Evolutionary conservation across 2,797 vertebrate species (phyloP).

Genomic region (Phoxinus dragarum): DNA sequence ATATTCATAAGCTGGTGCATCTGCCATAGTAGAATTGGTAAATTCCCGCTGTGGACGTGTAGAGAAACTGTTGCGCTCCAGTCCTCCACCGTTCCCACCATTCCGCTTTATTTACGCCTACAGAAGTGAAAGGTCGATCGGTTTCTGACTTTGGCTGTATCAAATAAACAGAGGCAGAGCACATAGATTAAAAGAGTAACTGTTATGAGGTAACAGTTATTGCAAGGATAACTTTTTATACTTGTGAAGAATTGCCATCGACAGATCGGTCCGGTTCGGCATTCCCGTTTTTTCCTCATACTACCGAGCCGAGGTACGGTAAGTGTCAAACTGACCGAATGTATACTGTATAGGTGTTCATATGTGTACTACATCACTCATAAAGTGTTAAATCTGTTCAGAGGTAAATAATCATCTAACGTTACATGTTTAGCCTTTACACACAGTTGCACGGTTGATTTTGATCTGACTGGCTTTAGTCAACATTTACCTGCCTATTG

Average conservation of each 20-base stretch:
- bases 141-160: conserved; percentile 10
- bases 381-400: neutral
- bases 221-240: conserved; percentile 3
- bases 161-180: neutral
- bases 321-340: neutral
- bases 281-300: neutral
- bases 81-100: conserved; percentile 58
- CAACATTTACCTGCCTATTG: neutral
- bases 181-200: neutral
- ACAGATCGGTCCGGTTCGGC: neutral
- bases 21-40: conserved; percentile 1
- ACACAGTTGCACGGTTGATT: neutral
- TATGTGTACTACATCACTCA: neutral
- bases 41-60: neutral
- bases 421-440: neutral
- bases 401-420: neutral
- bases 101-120: conserved; percentile 46
- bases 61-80: conserved; percentile 5
- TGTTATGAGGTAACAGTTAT: neutral
- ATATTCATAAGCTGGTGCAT: neutral
- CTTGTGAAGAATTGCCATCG: conserved; percentile 7
- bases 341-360: neutral
- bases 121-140: conserved; percentile 54
- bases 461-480: neutral
- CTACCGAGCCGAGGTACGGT: conserved; percentile 7